These are phyloP conservation scores for Eubasilissa splendida DNA, from an alignment of 2,888 invertebrate genomes.

Conservation along the genomic window DNA sequence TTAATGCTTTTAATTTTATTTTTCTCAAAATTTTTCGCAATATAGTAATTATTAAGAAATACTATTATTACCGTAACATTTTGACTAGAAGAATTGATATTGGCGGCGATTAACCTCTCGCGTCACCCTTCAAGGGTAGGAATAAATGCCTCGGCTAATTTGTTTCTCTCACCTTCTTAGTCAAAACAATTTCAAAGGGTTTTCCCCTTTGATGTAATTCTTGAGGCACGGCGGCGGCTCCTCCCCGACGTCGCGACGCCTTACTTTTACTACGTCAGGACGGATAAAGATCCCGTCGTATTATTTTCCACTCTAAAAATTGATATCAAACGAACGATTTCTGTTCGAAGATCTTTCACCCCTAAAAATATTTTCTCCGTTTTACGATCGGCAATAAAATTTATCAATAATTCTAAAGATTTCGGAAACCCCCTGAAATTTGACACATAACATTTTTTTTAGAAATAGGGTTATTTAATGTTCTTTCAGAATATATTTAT, in stretches of 20 bases:
- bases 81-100: no score
- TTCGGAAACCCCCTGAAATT: background rate
- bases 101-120: no score
- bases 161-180: constrained; percentile 58
- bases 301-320: constrained; percentile 11
- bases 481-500: no score
- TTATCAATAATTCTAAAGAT: background rate
- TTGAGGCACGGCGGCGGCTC: background rate
- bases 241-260: constrained; percentile 7
- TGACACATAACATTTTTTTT: background rate
- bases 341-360: background rate
- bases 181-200: constrained; percentile 55
- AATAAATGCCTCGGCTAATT: constrained; percentile 58
- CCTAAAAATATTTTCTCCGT: background rate
- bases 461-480: no score
- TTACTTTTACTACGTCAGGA: constrained; percentile 10
- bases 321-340: constrained; percentile 18
- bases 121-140: background rate
- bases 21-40: no score
- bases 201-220: constrained; percentile 49
- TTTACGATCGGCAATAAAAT: constrained; percentile 7
- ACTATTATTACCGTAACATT: no score
- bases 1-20: no score
- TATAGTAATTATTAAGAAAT: no score
- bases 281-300: constrained; percentile 26